These are phyloP conservation scores for Mustelus asterias DNA, from an alignment of 2,113 vertebrate genomes.

Conservation along the genomic window DNA sequence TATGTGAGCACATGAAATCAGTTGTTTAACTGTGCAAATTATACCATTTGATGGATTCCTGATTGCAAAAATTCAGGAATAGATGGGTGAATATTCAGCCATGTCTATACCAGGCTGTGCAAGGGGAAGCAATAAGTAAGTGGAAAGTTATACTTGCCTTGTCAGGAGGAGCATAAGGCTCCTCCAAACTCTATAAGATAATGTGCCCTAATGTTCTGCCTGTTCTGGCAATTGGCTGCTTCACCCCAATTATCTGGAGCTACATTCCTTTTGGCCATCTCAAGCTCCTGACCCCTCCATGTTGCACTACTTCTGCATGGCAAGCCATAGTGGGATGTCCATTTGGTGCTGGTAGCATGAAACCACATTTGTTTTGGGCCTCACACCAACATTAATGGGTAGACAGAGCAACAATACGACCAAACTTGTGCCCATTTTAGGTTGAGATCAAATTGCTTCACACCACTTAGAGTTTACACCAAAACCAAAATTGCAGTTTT, in stretches of 20 bases:
- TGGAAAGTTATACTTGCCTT: not conserved
- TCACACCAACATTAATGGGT: not conserved
- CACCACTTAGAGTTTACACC: not conserved
- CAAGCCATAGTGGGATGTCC: too few species aligned
- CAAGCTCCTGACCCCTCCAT: not conserved
- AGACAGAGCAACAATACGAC: not conserved
- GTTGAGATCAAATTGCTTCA: not conserved
- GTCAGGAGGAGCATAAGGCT: not conserved
- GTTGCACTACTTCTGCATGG: too few species aligned
- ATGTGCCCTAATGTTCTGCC: not conserved
- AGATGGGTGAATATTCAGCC: not conserved
- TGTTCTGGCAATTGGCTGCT: not conserved
- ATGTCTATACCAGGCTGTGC: not conserved
- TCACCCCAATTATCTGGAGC: not conserved
- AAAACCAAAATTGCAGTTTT: not conserved
- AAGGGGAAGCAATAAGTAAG: not conserved
- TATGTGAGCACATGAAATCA: not conserved
- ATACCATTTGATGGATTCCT: too few species aligned
- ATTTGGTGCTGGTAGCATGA: not conserved
- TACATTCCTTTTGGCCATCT: too few species aligned
- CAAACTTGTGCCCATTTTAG: not conserved
- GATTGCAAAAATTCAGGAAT: not conserved
- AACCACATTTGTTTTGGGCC: not conserved
- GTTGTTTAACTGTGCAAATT: not conserved
- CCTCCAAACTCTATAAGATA: not conserved